A percentile compares a stretch with the other conserved stretches of the same genome.
phyloP scores from a whole-genome alignment of 2,113 vertebrate species.

The Smithornis capensis region DNA sequence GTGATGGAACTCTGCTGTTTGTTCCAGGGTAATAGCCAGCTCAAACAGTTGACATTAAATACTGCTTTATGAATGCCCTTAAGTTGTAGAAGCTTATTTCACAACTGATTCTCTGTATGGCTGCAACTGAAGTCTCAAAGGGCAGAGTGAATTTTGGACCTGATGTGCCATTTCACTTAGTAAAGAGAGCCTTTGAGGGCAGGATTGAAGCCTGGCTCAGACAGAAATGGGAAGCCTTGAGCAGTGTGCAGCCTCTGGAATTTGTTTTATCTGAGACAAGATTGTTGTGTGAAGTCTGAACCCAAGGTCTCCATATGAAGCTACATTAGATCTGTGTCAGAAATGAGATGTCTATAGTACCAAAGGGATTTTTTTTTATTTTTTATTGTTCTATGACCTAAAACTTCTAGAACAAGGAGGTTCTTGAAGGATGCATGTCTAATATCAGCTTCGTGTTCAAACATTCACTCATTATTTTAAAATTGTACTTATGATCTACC shows the following conservation, averaged over 20 bases:
- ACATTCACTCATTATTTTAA: slow-evolving; percentile 1
- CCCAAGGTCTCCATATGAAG: not conserved
- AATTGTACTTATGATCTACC: not conserved
- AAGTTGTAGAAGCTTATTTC: not conserved
- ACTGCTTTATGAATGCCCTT: not conserved
- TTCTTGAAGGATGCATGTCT: not conserved
- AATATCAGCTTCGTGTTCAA: not conserved
- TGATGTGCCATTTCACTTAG: not conserved
- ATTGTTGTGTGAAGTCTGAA: not conserved
- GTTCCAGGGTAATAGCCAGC: not conserved
- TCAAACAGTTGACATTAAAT: not conserved
- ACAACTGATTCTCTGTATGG: not conserved
- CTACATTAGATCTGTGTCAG: not conserved
- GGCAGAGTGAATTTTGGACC: not conserved
- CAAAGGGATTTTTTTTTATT: not conserved
- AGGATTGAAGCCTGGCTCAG: not conserved
- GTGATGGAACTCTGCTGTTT: not conserved
- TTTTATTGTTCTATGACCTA: not conserved
- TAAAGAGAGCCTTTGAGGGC: not conserved
- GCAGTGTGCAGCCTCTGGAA: not conserved
- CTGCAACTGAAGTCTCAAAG: not conserved
- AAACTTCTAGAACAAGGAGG: not conserved
- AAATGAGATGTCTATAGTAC: not conserved
- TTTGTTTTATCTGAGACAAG: not conserved
- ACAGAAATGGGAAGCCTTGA: not conserved